Evolutionary conservation across 2,797 vertebrate genomes (phyloP), one percentile per base, ranked within the genome.

Genomic region (Florisuga fusca): DNA sequence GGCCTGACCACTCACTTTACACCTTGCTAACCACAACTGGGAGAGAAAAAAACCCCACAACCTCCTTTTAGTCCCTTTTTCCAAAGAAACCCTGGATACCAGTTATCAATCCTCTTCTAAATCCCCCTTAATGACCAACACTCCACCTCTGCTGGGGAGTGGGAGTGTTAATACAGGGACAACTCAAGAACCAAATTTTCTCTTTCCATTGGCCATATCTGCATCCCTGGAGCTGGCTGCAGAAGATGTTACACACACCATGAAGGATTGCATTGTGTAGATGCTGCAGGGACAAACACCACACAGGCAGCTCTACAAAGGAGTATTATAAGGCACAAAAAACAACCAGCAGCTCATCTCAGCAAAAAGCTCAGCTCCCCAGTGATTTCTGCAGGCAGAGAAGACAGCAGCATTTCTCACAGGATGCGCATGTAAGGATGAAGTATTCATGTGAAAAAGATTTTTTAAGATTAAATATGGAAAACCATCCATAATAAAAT

Each of bases 251-350:
- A 45, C 51, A 76, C n/a, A 51, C 31, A 67, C 45, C 27, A 82
- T 90, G 87, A 95, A 94, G 87, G 90, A 66, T 50, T 8, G 71
- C 51, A 75, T 87, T 95, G 92, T 95, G 26, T n/a, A 48, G 62
- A 69, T 20, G 71, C 72, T 71, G 79, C 57, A 78, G 71, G 71
- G 71, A 78, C 75, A 92, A 90, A 91, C 79, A 87, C 84, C 75
- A 81, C 25, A 86, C 36, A 75, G 78, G 75, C 19, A 59, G 46
- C 71, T 41, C 63, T 25, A 86, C 94, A 95, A 89, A 95, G 64
- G 63, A 71, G 71, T 19, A 90, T 90, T 90, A 82, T 90, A 45
- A 78, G 31, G 29, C 66, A 54, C 33, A 77, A 68, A 72, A 76
- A 63, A 57, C 38, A 69, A 85, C 34, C 45, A 63, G 63, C 48